Percentiles rank a stretch among this genome's conserved stretches.
Evolutionary conservation across 2,113 vertebrate genomes (phyloP).

Genomic region (Anolis carolinensis): DNA sequence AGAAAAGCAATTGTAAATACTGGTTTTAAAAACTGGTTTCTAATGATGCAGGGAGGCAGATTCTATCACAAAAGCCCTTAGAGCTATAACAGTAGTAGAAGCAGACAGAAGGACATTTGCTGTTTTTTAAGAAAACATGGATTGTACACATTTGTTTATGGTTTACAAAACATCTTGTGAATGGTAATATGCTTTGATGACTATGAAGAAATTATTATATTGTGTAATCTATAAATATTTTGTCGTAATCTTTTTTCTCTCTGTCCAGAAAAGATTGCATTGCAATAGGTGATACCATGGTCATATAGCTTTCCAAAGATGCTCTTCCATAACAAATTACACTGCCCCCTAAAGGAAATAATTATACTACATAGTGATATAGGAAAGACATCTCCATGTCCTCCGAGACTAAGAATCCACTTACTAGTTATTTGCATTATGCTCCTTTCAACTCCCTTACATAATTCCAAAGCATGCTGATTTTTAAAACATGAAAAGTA

Average conservation of each 20-base stretch:
- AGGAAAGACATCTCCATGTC: not conserved
- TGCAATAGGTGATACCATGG: not conserved
- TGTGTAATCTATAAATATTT: not conserved
- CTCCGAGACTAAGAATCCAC: not conserved
- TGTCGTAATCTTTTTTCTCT: not conserved
- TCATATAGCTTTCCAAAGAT: not conserved
- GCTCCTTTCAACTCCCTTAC: not conserved
- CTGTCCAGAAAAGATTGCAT: not conserved
- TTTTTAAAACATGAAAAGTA: not conserved
- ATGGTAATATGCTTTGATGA: not conserved
- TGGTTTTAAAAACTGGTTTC: not conserved
- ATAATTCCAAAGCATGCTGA: not conserved
- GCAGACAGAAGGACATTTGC: no score
- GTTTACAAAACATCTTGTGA: not conserved
- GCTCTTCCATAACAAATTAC: not conserved
- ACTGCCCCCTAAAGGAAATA: conserved; percentile 8
- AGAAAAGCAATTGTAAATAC: not conserved
- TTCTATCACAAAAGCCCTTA: not conserved
- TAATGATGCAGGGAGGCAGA: not conserved
- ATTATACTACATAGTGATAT: not conserved
- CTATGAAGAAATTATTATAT: not conserved
- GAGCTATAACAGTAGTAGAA: not conserved
- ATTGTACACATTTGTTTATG: not conserved
- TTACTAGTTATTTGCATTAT: not conserved
- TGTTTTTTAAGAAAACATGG: no score